Evolutionary conservation across 2,888 invertebrate genomes (phyloP).

Genomic region (Hartigia nigra): DNA sequence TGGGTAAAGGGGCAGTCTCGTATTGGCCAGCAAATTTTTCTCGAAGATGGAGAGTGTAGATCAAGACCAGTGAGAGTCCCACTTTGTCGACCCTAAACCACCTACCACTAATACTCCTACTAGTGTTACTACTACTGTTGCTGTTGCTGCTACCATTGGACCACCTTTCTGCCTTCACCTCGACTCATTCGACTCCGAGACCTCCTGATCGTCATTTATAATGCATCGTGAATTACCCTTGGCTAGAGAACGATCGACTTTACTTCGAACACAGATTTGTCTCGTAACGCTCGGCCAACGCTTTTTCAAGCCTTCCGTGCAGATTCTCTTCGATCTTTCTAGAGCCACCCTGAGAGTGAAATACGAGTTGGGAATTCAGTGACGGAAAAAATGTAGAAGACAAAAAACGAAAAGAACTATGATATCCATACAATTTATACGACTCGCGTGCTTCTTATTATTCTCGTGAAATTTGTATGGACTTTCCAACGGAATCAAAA

Average conservation of each 20-base stretch:
- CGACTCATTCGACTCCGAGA: not conserved
- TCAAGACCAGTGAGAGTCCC: slow-evolving; percentile 39
- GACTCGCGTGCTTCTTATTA: too few relatives aligned
- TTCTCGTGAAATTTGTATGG: too few relatives aligned
- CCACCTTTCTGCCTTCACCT: slow-evolving; percentile 19
- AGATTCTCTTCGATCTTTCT: not conserved
- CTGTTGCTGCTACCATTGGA: not conserved
- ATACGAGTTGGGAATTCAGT: not conserved
- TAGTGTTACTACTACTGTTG: not conserved
- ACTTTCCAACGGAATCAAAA: too few relatives aligned
- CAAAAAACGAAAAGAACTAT: not conserved
- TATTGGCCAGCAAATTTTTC: slow-evolving; percentile 41
- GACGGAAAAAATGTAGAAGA: not conserved
- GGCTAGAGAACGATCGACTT: slow-evolving; percentile 19
- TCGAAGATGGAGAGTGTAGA: slow-evolving; percentile 45
- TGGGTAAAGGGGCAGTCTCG: not conserved
- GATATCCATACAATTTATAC: too few relatives aligned
- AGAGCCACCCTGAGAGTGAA: slow-evolving; percentile 2
- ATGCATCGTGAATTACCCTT: not conserved
- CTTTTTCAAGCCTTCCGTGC: slow-evolving; percentile 5
- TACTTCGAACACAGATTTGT: slow-evolving; percentile 16
- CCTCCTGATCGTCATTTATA: slow-evolving; percentile 6
- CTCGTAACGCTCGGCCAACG: slow-evolving; percentile 17
- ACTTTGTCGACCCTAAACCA: slow-evolving; percentile 40
- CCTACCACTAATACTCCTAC: not conserved